Base-by-base conservation (phyloP, 2,113 vertebrate genomes). In the Scartelaos histophorus region DNA sequence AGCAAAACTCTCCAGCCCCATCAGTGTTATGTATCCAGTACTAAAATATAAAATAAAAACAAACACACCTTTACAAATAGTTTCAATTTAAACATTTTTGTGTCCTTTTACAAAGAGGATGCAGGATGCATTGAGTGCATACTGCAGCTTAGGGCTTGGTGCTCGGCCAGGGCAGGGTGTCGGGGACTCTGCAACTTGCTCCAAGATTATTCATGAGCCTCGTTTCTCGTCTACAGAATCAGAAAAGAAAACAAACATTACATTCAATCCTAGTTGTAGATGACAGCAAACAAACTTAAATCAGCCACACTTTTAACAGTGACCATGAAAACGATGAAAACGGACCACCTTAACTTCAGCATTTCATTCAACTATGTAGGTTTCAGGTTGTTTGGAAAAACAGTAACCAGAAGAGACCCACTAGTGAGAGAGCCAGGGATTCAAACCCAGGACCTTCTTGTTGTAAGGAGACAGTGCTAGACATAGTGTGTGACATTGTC, bases 151-250 rank as follows among this genome's bases (percentile, higher is more conserved):
- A 70, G 0, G 2, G 6, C 35, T 74, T 68, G 47, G 15, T 67
- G 19, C 15, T 6, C 0, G 76, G 67, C 91, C 92, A 92, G 0
- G 92, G 92, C 3, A 91, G 58, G 3, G 65, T 80, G 15, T 47
- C 81, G 1, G 92, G 89, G 0, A 56, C 53, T 66, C 88, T 74
- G 0, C 84, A 67, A 12, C 13, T 64, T 43, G 73, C 17, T 2
- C 69, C 58, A 1, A 82, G 74, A 61, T 77, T 75, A 70, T 71
- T 87, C 1, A 53, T 75, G 16, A 72, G 66, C 7, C 3, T 76
- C 0, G 0, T 3, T 10, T 72, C 70, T 17, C 0, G 5, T 17
- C 89, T 92, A 78, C 25, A 67, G 34, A 46, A n/a, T 69, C 16
- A 57, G 11, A 9, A 76, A 0, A 67, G 10, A 66, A 45, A 76